phyloP scores from a whole-genome alignment of 2,797 vertebrate species.

The Yasuhikotakia modesta region DNA sequence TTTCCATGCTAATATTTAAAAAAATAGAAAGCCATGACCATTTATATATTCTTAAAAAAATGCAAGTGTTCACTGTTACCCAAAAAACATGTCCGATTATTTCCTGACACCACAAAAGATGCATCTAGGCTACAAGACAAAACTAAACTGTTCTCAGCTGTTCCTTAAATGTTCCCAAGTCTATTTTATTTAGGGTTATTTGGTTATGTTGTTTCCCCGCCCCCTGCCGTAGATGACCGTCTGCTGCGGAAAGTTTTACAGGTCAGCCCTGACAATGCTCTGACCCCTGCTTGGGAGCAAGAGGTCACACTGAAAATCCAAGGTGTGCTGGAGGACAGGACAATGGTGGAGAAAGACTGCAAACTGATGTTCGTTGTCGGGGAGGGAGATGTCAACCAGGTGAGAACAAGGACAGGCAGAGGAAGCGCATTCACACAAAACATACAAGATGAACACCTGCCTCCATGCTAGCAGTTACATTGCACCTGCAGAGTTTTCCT shows the following conservation, averaged over 20 bases:
- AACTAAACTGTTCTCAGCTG: too few relatives aligned
- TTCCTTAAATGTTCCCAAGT: neutral
- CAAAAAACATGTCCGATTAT: too few relatives aligned
- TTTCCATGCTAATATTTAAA: too few relatives aligned
- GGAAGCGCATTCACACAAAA: conserved; percentile 14
- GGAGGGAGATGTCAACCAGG: conserved; percentile 80
- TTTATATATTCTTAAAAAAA: neutral
- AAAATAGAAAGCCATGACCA: too few relatives aligned
- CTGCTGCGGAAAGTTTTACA: conserved; percentile 73
- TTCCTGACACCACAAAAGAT: neutral
- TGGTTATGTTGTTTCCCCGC: neutral
- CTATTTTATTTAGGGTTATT: neutral
- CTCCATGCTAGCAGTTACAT: conserved; percentile 26
- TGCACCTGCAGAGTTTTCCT: conserved; percentile 48
- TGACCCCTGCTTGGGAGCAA: conserved; percentile 73
- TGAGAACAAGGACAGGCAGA: conserved; percentile 49
- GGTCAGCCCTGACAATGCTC: conserved; percentile 34
- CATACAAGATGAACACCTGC: conserved; percentile 44
- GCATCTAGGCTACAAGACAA: neutral
- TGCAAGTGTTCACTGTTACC: conserved; percentile 50
- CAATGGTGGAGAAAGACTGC: conserved; percentile 77
- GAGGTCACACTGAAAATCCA: conserved; percentile 78
- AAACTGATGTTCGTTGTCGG: conserved; percentile 77
- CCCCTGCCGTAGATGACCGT: conserved; percentile 67
- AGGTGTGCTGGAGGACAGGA: conserved; percentile 77